Evolutionary conservation across 1,140 invertebrate genomes (phyloP).

Genomic region (Drosophila pseudoobscura): DNA sequence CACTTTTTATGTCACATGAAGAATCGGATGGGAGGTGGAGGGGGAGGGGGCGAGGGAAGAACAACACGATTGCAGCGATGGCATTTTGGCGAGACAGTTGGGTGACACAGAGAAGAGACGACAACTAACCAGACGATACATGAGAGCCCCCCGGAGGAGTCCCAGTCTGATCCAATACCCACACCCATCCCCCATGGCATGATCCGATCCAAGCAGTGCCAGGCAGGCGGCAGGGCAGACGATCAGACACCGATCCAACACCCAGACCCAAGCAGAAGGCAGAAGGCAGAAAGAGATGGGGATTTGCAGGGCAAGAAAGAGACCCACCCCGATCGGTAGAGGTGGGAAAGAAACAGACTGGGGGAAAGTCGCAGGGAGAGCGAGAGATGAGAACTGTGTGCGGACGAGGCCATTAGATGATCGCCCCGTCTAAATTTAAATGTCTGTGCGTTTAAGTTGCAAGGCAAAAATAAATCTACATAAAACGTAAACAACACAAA

Average conservation of each 20-base stretch:
- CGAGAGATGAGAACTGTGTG: conserved; percentile 19
- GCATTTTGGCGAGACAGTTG: conserved; percentile 68
- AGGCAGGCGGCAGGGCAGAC: conserved; percentile 38
- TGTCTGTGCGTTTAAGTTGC: conserved; percentile 78
- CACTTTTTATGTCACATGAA: conserved; percentile 80
- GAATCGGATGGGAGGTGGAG: background rate
- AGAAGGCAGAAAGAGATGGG: too few relatives aligned
- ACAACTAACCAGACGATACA: conserved; percentile 8
- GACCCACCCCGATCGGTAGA: too few relatives aligned
- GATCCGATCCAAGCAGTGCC: background rate
- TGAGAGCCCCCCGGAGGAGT: background rate
- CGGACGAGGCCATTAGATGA: conserved; percentile 74
- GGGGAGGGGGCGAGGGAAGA: background rate
- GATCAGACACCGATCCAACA: conserved; percentile 42
- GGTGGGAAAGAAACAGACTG: too few relatives aligned
- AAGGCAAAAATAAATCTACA: conserved; percentile 78
- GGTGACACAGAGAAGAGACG: conserved; percentile 44
- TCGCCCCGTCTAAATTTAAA: conserved; percentile 74
- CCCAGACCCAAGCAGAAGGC: background rate
- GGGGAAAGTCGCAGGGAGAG: background rate
- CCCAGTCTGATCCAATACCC: conserved; percentile 5
- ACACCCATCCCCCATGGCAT: background rate
- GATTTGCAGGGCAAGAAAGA: too few relatives aligned
- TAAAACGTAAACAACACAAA: conserved; percentile 63
- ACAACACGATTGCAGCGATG: conserved; percentile 35